Evolutionary conservation across 2,113 vertebrate genomes (phyloP), one percentile per base, ranked within the genome.

Genomic region (Tretioscincus oriximinensis): DNA sequence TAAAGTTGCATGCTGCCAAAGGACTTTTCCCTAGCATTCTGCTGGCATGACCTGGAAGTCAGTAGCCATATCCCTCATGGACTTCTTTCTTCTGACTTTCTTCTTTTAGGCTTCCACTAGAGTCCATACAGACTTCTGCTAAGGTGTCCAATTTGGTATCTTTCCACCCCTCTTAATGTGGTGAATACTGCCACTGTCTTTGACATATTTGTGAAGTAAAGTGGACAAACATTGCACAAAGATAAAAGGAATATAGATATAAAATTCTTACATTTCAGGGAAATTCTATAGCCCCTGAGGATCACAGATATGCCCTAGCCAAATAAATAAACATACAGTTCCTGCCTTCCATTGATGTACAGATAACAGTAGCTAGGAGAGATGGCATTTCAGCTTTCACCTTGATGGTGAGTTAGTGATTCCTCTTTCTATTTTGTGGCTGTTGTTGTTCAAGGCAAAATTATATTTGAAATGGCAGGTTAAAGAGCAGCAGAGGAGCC

Each of bases 341-440:
- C 71, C 22, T 89, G 77, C 47, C 28, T 22, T 73, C 80, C 74
- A 85, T 86, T 90, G 88, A 93, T 89, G 88, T 26, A 81, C 85
- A 84, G 85, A 90, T 85, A 90, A 89, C 90, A 78, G 74, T 86
- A 90, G 90, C 63, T 35, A 90, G 83, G 86, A 84, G 58, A 82
- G 86, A 85, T 90, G 86, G 89, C 91, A 91, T 95, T 94, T 94
- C 90, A 90, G 91, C 89, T 90, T 92, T 93, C 61, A 8, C 82
- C 86, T 85, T 89, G 88, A 82, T 84, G 87, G 84, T 67, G 85
- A 94, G 80, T 88, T 87, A 68, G 86, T 85, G 71, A 88, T 88
- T 93, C 88, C 86, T 68, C 85, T 89, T 0, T 0, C 82, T 88
- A 85, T 82, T 82, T 76, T 63, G 84, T 82, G 89, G 85, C 90